Base-by-base conservation (phyloP, 1,140 invertebrate species). In the Hirudo medicinalis region DNA sequence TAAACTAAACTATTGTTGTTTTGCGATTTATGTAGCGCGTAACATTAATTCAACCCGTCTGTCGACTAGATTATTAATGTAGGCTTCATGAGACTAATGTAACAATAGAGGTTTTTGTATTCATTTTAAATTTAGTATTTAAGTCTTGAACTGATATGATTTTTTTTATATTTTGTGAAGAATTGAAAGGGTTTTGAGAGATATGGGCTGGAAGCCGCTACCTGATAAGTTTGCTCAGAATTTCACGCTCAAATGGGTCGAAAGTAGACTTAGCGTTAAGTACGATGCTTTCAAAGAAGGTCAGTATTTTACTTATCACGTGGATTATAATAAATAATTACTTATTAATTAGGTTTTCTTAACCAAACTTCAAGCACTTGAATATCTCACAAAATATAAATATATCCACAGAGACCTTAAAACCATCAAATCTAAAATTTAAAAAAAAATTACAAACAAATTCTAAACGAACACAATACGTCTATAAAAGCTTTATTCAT, bases 201-300 rank as follows among this genome's bases (percentile, higher is more conserved):
- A 70, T 17, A 60, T 81, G 17, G 80, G 80, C 4, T 82, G 80
- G 80, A 80, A 80, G 69, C 73, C 78, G 69, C 79, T 75, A 0
- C 72, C 73, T 29, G 80, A 81, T 71, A 81, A 79, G 72, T 75
- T 77, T 72, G 77, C 78, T 69, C 78, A 81, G 67, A 74, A 77
- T 32, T 81, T 76, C 71, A 75, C 74, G 49, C 75, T 82, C 11
- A 81, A 81, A 74, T 82, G 80, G 80, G 77, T 79, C 9, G 80
- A 82, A 68, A 78, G 77, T 72, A 80, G 79, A 74, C 77, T 75
- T 54, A 76, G 74, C 70, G 78, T 82, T 67, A 81, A 81, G 11
- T 70, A 70, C n/a, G 69, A 76, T 81, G 78, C 71, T 73, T 75
- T 67, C 70, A 74, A 67, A 80, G 80, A 69, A 80, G 76, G 75